Evolutionary conservation across 2,888 invertebrate genomes (phyloP), one percentile per base, ranked within the genome.

Genomic region (Chorisops tibialis): DNA sequence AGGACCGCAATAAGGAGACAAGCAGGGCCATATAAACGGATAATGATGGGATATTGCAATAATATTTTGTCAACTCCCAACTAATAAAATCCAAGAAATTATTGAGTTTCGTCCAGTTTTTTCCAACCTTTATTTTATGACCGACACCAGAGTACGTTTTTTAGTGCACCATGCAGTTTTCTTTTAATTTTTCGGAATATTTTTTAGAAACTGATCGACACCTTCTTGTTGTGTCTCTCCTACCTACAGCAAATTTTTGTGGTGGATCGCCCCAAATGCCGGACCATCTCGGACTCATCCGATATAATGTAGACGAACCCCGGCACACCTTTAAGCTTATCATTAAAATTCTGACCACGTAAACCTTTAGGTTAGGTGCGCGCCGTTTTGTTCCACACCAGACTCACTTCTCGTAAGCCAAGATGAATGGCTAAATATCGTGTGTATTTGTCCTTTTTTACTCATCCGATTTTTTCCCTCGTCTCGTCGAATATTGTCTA

Each of bases 51-150:
- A 7, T 38, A 5, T 30, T 30, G 30, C 45, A 56, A 56, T 56
- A 45, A 56, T 56, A 56, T 56, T 56, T 56, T 56, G 56, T 56
- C 56, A 56, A 56, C 56, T 43, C 56, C 56, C 45, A 56, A 35
- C 35, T 56, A 56, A 56, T 43, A 45, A 45, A 56, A n/a, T 43
- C 30, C 24, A 43, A 16, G 30, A 45, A 24, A 43, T 45, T 56
- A 43, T 41, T 56, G 45, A 45, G 56, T 30, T 30, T 35, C 43
- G 56, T 43, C 45, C 38, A 38, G 19, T 47, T 22, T 19, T 47
- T 47, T 47, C 21, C 12, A 22, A 21, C 21, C 21, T 22, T n/a
- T n/a, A n/a, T n/a, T n/a, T 47, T 19, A 12, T 21, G 47, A 45
- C 43, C 43, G 18, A 45, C 4, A 45, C 18, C 16, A 19, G 9